Evolutionary conservation across 2,888 invertebrate genomes (phyloP).

Genomic region (Drosophila anomelani): DNA sequence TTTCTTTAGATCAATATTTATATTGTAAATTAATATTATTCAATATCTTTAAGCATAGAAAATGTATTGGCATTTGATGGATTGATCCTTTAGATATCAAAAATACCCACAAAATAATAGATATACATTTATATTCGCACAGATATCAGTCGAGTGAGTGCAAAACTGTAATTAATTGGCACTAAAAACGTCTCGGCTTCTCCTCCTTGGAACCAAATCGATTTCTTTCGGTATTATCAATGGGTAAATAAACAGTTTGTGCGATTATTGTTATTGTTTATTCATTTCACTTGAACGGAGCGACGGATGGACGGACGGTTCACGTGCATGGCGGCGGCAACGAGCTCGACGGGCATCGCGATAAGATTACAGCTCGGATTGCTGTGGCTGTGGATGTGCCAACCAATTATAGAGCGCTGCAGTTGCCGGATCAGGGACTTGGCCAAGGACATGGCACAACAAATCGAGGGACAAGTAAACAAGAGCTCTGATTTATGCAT

Average conservation of each 20-base stretch:
- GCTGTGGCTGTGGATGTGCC: conserved; percentile 1
- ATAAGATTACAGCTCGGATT: conserved; percentile 32
- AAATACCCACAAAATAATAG: background rate
- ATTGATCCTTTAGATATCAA: conserved; percentile 1
- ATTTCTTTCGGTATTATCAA: conserved; percentile 14
- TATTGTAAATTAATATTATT: too few species aligned
- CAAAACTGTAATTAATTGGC: conserved; percentile 20
- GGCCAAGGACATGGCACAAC: conserved; percentile 6
- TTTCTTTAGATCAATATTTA: too few species aligned
- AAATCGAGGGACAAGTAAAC: background rate
- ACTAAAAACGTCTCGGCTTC: background rate
- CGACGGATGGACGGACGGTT: background rate
- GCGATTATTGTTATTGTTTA: conserved; percentile 30
- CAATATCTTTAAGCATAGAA: background rate
- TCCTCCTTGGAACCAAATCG: background rate
- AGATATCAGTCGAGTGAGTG: conserved; percentile 11
- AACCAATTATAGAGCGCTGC: conserved; percentile 17
- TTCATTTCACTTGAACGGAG: background rate
- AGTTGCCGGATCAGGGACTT: conserved; percentile 16
- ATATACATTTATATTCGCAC: background rate
- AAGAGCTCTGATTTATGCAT: background rate
- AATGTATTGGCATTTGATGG: background rate
- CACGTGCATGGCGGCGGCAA: conserved; percentile 34
- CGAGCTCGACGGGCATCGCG: conserved; percentile 27
- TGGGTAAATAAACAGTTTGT: conserved; percentile 31